Percentiles rank a stretch among this genome's conserved stretches.
These are phyloP conservation scores for Synanceia verrucosa DNA, from an alignment of 2,797 vertebrate genomes.

Conservation along the genomic window DNA sequence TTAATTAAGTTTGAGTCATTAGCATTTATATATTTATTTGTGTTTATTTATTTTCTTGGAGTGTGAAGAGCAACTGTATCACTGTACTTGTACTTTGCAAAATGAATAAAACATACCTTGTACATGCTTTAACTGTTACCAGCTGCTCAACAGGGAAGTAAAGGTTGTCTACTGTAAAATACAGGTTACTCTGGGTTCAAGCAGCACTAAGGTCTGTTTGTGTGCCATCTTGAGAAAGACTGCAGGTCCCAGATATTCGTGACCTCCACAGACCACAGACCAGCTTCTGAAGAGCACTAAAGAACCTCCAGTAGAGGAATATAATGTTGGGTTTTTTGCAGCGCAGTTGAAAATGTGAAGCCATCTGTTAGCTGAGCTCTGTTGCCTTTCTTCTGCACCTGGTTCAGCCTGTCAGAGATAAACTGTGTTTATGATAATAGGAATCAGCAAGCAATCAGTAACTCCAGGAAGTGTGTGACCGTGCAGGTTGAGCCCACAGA, in stretches of 20 bases:
- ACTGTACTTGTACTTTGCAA: background rate
- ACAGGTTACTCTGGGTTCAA: conserved; percentile 8
- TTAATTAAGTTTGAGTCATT: background rate
- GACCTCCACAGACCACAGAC: conserved; percentile 10
- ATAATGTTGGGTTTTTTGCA: background rate
- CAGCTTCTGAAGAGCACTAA: conserved; percentile 6
- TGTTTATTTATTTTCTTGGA: background rate
- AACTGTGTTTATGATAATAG: background rate
- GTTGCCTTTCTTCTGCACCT: conserved; percentile 11
- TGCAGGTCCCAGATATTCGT: background rate
- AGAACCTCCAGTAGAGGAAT: background rate
- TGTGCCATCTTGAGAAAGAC: background rate
- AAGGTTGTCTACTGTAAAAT: conserved; percentile 21
- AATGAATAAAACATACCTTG: background rate
- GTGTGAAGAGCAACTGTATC: background rate
- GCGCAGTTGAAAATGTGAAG: conserved; percentile 15
- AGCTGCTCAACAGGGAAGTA: conserved; percentile 13
- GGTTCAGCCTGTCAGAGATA: conserved; percentile 3
- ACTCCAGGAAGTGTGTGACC: background rate
- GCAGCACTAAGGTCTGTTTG: conserved; percentile 22
- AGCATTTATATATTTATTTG: background rate
- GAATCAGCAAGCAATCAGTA: background rate
- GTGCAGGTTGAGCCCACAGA: background rate
- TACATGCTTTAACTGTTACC: conserved; percentile 3
- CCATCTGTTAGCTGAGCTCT: conserved; percentile 26